phyloP scores from a whole-genome alignment of 2,797 vertebrate genomes.

The Onychomys arenicola region DNA sequence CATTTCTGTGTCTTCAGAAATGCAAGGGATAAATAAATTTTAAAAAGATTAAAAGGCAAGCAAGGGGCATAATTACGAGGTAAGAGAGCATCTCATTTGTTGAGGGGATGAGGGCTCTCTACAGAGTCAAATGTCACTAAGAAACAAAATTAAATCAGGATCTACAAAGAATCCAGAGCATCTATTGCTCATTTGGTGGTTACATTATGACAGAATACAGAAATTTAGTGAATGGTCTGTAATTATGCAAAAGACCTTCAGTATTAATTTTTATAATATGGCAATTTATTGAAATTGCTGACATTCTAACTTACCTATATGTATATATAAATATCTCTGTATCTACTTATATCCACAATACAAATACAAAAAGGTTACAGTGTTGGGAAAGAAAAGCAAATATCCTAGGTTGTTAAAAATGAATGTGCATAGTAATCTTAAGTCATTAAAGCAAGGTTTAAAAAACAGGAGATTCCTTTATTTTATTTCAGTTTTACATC shows the following conservation, averaged over 20 bases:
- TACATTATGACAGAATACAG: not conserved
- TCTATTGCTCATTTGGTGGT: not conserved
- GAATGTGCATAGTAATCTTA: not conserved
- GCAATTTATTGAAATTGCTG: slow-evolving; percentile 38
- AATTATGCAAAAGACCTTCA: not conserved
- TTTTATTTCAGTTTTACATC: slow-evolving; percentile 38
- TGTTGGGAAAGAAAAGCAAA: not conserved
- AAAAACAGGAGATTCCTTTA: not conserved
- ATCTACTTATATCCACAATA: not conserved
- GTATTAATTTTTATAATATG: not conserved
- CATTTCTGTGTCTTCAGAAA: slow-evolving; percentile 5
- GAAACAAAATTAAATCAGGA: not conserved
- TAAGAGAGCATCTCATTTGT: not conserved
- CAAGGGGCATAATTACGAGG: not conserved
- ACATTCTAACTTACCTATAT: not conserved
- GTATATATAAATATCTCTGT: not conserved
- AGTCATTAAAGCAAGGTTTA: not conserved
- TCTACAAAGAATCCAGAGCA: not conserved
- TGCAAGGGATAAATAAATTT: not conserved
- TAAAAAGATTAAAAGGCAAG: not conserved
- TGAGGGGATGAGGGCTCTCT: not conserved
- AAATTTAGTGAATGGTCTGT: not conserved
- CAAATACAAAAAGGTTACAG: not conserved
- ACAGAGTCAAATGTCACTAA: not conserved
- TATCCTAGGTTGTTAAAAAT: not conserved